A percentile compares a stretch with the other conserved stretches of the same genome.
Evolutionary conservation across 2,797 vertebrate genomes (phyloP).

Genomic region (Mormyrops attenuatus): DNA sequence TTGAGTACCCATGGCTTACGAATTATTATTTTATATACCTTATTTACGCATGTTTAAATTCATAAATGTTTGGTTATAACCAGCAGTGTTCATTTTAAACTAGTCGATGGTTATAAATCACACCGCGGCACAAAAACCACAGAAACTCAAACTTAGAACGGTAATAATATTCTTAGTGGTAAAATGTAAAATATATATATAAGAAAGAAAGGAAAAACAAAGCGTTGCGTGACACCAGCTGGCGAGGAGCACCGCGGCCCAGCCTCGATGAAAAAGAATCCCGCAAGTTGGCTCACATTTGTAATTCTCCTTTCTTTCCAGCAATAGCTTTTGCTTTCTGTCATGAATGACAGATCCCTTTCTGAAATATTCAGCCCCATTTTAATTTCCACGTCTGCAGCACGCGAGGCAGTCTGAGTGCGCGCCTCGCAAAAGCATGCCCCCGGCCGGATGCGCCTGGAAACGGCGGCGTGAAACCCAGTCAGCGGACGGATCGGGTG

Average conservation of each 20-base stretch:
- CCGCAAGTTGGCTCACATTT: slow-evolving; percentile 44
- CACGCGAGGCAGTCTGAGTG: slow-evolving; percentile 64
- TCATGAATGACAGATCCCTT: slow-evolving; percentile 63
- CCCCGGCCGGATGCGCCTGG: slow-evolving; percentile 43
- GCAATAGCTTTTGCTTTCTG: slow-evolving; percentile 60
- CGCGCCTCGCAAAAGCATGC: slow-evolving; percentile 62
- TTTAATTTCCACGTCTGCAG: slow-evolving; percentile 62
- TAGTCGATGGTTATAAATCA: not conserved
- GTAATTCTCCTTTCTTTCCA: slow-evolving; percentile 53
- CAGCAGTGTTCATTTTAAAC: not conserved
- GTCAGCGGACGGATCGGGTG: slow-evolving; percentile 53
- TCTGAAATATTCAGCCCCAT: slow-evolving; percentile 53
- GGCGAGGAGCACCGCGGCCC: slow-evolving; percentile 48
- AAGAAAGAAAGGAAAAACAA: slow-evolving; percentile 21
- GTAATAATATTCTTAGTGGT: not conserved
- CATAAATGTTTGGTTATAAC: not conserved
- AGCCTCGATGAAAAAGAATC: slow-evolving; percentile 40
- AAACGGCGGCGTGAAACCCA: slow-evolving; percentile 30
- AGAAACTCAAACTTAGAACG: not conserved
- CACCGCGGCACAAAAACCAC: not conserved
- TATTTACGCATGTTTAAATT: not conserved
- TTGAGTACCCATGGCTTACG: not conserved
- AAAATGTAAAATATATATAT: not conserved
- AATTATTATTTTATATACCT: not conserved
- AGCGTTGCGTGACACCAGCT: slow-evolving; percentile 67